Base-by-base conservation (phyloP, 2,113 vertebrate species). In the Murina feae region DNA sequence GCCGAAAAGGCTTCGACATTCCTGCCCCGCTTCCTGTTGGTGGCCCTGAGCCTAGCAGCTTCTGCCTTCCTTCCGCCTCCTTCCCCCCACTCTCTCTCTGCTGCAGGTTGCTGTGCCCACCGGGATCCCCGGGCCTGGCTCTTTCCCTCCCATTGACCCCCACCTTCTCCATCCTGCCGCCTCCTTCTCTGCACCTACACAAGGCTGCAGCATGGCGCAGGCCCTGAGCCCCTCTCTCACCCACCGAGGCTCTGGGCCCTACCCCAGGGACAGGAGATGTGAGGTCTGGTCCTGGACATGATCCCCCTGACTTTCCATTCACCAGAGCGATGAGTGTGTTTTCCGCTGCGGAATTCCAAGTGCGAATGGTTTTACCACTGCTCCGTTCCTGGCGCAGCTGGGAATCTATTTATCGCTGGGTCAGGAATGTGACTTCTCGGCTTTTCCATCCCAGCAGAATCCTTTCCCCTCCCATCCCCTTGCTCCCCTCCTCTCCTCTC, bases 391-490 rank as follows among this genome's bases (percentile, higher is more conserved):
- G 30, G 66, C 55, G 82, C 95, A 96, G 93, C 96, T 97, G 97
- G 94, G 94, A 91, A 95, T 96, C 69, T 78, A 83, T 95, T 96
- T 96, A 94, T 96, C 92, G 51, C 63, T 16, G 63, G 81, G 49
- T 89, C 63, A 93, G 88, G 96, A 94, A 96, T 97, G 83, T 86
- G 69, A 93, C 93, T 95, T 94, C 95, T 76, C 76, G 95, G 78
- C 84, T 96, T 95, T 91, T 95, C 94, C 82, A 83, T 66, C 86
- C 9, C 89, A 78, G 37, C 47, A 93, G 76, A 80, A 68, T 89
- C 79, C n/a, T 69, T n/a, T 55, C 10, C 35, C 75, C 20, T 44
- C 35, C 7, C 60, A 9, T n/a, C 30, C 11, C 37, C 13, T 18
- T n/a, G 44, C 6, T 72, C 17, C 21, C 25, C 16, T 58, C 86